Percentiles rank a stretch among this genome's conserved stretches.
Evolutionary conservation across 2,888 invertebrate genomes (phyloP).

Genomic region (Galerucella calmariensis): DNA sequence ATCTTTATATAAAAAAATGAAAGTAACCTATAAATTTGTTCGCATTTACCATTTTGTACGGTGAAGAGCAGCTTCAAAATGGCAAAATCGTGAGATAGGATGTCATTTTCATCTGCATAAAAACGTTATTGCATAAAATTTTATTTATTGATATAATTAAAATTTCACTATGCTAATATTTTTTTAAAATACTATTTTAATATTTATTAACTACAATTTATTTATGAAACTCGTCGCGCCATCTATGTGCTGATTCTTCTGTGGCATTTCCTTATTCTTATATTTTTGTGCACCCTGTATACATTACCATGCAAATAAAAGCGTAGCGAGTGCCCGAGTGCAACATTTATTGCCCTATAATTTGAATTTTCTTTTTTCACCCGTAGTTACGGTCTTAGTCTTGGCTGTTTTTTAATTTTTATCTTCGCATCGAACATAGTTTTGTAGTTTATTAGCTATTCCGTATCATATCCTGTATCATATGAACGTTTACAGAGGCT

Average conservation of each 20-base stretch:
- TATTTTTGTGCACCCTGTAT: not conserved
- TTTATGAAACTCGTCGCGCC: too few relatives aligned
- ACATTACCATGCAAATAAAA: not conserved
- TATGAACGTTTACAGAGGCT: too few relatives aligned
- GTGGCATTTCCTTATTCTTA: not conserved
- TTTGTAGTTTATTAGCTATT: not conserved
- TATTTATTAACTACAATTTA: too few relatives aligned
- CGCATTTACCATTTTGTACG: not conserved
- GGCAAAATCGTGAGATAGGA: slow-evolving; percentile 13
- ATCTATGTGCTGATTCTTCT: too few relatives aligned
- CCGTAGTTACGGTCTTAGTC: not conserved
- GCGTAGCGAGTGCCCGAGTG: slow-evolving; percentile 14
- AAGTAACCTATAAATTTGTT: slow-evolving; percentile 6
- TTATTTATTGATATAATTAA: too few relatives aligned
- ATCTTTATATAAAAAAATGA: not conserved
- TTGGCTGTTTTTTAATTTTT: not conserved
- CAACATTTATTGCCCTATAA: slow-evolving; percentile 31
- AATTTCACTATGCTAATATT: not conserved
- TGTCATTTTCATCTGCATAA: not conserved
- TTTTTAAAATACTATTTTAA: too few relatives aligned
- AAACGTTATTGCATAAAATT: not conserved
- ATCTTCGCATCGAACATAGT: not conserved
- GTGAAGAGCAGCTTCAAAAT: not conserved
- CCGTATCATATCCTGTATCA: too few relatives aligned
- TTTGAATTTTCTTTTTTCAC: slow-evolving; percentile 13